phyloP scores from a whole-genome alignment of 2,888 invertebrate species.

The Lymantria monacha region DNA sequence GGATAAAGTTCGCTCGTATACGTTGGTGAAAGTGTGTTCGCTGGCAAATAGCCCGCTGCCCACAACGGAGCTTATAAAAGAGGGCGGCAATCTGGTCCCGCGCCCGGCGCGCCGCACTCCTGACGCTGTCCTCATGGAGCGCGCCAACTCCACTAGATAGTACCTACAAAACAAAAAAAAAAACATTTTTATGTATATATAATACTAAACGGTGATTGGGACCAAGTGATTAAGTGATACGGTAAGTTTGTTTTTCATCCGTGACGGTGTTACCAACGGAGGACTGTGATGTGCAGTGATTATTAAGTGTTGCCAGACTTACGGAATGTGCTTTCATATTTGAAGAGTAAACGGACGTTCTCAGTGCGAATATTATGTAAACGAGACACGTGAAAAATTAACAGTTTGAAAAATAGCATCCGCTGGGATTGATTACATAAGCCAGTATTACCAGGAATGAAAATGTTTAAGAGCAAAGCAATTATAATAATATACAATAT shows the following conservation, averaged over 20 bases:
- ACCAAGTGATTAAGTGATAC: constrained; percentile 80
- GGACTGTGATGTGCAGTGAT: constrained; percentile 76
- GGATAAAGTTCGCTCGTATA: constrained; percentile 21
- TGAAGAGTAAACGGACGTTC: constrained; percentile 48
- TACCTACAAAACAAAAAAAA: constrained; percentile 57
- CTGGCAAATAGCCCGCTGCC: constrained; percentile 68
- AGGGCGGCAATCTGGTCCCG: constrained; percentile 64
- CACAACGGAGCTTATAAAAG: constrained; percentile 79
- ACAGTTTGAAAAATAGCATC: constrained; percentile 33
- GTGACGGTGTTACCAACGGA: constrained; percentile 59
- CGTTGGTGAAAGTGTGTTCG: constrained; percentile 41
- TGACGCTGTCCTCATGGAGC: constrained; percentile 78
- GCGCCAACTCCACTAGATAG: constrained; percentile 76
- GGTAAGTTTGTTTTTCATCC: constrained; percentile 65
- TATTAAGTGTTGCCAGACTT: constrained; percentile 65
- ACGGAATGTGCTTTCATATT: constrained; percentile 47
- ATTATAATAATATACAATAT: constrained; percentile 9
- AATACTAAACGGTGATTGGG: constrained; percentile 63
- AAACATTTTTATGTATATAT: constrained; percentile 63
- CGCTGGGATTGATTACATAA: constrained; percentile 39
- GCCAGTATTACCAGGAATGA: constrained; percentile 64
- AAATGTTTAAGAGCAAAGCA: constrained; percentile 24
- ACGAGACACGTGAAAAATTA: constrained; percentile 33
- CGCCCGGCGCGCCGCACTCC: constrained; percentile 75
- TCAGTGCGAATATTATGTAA: constrained; percentile 34